These are phyloP conservation scores for Porites cylindrica DNA, from an alignment of 92 coral and sea anemone species.

Conservation along the genomic window DNA sequence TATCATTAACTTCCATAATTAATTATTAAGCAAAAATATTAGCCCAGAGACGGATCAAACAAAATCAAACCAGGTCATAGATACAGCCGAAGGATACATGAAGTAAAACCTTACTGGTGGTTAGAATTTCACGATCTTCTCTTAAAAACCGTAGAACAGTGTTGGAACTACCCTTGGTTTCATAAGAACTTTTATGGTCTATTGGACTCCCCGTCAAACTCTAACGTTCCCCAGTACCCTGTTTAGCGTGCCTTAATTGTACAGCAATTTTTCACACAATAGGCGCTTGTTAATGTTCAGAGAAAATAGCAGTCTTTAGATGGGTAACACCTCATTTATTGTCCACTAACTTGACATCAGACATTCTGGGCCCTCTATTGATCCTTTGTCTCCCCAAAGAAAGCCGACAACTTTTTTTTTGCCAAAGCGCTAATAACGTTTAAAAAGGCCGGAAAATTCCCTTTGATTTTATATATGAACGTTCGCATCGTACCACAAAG, in stretches of 20 bases:
- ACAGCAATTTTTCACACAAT: neutral
- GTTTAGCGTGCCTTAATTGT: constrained; percentile 15
- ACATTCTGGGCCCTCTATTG: constrained; percentile 74
- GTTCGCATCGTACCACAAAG: neutral
- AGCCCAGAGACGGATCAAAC: too few relatives aligned
- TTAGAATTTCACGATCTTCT: too few relatives aligned
- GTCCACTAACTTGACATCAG: constrained; percentile 53
- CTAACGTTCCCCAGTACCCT: neutral
- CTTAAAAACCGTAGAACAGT: too few relatives aligned
- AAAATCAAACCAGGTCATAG: too few relatives aligned
- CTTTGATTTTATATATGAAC: too few relatives aligned
- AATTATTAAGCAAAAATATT: too few relatives aligned
- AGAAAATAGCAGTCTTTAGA: constrained; percentile 28
- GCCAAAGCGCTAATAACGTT: neutral
- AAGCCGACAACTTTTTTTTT: constrained; percentile 45
- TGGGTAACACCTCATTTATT: constrained; percentile 55
- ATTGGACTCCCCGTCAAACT: neutral
- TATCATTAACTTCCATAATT: too few relatives aligned
- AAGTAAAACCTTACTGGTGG: too few relatives aligned
- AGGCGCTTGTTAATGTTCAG: constrained; percentile 31
- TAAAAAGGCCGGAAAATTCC: too few relatives aligned
- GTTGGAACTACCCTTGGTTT: too few relatives aligned
- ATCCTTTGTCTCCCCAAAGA: constrained; percentile 51
- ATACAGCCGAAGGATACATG: too few relatives aligned
- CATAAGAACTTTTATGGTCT: neutral